Percentiles rank a stretch among this genome's conserved stretches.
Evolutionary conservation across 2,113 vertebrate genomes (phyloP).

Genomic region (Bettongia penicillata): DNA sequence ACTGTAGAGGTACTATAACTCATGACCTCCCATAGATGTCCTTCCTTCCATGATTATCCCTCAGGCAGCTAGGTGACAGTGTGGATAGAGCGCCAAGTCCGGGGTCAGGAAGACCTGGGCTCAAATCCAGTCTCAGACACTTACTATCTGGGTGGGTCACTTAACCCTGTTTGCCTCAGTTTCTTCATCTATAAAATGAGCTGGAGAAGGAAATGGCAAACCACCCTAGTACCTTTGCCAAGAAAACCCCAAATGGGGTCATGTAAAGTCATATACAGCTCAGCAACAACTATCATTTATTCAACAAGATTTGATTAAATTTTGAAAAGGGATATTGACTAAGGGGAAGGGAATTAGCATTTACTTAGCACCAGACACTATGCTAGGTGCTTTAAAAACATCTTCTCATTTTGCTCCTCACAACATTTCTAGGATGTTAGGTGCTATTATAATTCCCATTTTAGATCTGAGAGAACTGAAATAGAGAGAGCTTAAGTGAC

Average conservation of each 20-base stretch:
- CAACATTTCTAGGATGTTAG: background rate
- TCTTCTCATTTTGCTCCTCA: background rate
- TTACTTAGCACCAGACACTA: background rate
- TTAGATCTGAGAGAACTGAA: background rate
- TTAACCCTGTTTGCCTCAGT: too few relatives aligned
- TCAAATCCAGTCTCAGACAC: too few relatives aligned
- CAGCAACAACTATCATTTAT: background rate
- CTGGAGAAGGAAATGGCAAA: too few relatives aligned
- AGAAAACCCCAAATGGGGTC: too few relatives aligned
- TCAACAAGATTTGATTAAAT: background rate
- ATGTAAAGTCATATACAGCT: too few relatives aligned
- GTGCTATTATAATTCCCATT: background rate
- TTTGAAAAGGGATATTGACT: background rate
- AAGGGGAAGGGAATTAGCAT: background rate
- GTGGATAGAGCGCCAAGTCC: too few relatives aligned
- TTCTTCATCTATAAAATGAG: too few relatives aligned
- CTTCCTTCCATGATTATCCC: background rate
- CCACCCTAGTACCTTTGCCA: too few relatives aligned
- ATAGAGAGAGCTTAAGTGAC: too few relatives aligned
- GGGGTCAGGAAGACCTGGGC: too few relatives aligned
- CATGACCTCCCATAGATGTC: background rate
- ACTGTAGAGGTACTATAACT: background rate
- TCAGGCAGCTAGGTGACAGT: too few relatives aligned
- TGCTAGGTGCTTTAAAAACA: background rate
- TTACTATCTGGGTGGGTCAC: too few relatives aligned